These are phyloP conservation scores for Sapajus apella DNA, from an alignment of 2,113 vertebrate species.

Conservation along the genomic window DNA sequence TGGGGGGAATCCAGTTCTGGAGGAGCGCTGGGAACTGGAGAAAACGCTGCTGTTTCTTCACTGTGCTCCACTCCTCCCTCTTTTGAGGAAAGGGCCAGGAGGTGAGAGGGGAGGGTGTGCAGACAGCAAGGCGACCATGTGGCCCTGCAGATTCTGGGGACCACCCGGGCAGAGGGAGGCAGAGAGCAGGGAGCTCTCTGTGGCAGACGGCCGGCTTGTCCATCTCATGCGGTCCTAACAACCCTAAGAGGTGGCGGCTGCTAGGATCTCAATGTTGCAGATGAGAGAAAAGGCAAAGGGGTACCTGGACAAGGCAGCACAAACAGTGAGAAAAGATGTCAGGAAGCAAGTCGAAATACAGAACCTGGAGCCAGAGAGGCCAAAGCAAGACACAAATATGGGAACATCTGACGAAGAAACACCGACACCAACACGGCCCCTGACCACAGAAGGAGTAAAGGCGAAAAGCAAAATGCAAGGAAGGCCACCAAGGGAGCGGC, in stretches of 20 bases:
- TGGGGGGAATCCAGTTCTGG: not conserved
- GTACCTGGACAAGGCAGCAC: not conserved
- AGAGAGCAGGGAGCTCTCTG: accelerated
- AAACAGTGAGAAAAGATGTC: not conserved
- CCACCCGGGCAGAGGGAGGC: not conserved
- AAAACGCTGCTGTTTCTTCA: not conserved
- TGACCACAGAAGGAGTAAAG: too few relatives aligned
- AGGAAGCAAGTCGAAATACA: not conserved
- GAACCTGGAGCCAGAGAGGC: not conserved
- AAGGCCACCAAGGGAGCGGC: not conserved
- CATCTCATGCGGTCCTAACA: not conserved
- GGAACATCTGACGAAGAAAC: accelerated
- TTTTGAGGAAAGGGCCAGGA: not conserved
- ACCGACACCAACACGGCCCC: accelerated
- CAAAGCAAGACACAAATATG: not conserved
- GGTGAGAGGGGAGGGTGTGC: not conserved
- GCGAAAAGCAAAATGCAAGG: too few relatives aligned
- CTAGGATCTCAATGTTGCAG: not conserved
- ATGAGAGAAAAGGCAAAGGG: not conserved
- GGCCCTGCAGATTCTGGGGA: not conserved
- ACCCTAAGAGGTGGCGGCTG: not conserved
- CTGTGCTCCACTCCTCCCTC: not conserved
- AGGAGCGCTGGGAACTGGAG: not conserved
- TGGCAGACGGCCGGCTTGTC: not conserved
- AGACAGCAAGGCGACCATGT: accelerated